Evolutionary conservation across 2,113 vertebrate genomes (phyloP).

Genomic region (Sinosuthora webbiana): DNA sequence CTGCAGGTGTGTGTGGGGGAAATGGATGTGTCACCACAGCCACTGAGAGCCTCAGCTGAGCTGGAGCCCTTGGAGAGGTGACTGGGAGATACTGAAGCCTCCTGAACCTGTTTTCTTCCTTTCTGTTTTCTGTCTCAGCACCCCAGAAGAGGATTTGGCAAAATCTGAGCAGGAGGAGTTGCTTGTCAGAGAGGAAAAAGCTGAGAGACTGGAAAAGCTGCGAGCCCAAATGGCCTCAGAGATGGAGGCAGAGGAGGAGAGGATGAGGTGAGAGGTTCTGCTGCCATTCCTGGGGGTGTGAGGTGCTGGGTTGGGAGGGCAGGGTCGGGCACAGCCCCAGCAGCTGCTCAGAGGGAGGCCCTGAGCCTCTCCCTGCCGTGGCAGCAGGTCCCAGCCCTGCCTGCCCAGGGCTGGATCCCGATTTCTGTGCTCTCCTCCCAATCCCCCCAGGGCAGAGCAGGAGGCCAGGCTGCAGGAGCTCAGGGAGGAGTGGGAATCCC

Average conservation of each 20-base stretch:
- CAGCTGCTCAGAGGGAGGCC: neutral
- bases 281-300: rapidly evolving
- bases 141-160: slow-evolving; percentile 69
- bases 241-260: slow-evolving; percentile 53
- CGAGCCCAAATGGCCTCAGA: slow-evolving; percentile 59
- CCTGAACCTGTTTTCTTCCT: neutral
- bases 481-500: slow-evolving; percentile 59
- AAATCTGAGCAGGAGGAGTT: slow-evolving; percentile 69
- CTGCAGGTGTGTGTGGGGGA: neutral
- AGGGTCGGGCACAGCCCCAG: neutral
- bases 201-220: slow-evolving; percentile 61
- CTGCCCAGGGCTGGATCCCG: rapidly evolving
- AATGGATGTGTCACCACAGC: neutral
- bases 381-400: rapidly evolving
- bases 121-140: slow-evolving; percentile 50
- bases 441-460: slow-evolving; percentile 75
- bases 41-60: neutral
- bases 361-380: neutral
- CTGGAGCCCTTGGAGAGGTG: neutral
- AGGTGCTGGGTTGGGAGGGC: neutral
- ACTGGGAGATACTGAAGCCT: neutral
- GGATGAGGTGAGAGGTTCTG: slow-evolving; percentile 75
- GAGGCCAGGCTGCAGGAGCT: slow-evolving; percentile 69
- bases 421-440: neutral
- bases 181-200: slow-evolving; percentile 67